Conservation (phyloP, 2,888 invertebrate species). For the Apantesis nais region DNA sequence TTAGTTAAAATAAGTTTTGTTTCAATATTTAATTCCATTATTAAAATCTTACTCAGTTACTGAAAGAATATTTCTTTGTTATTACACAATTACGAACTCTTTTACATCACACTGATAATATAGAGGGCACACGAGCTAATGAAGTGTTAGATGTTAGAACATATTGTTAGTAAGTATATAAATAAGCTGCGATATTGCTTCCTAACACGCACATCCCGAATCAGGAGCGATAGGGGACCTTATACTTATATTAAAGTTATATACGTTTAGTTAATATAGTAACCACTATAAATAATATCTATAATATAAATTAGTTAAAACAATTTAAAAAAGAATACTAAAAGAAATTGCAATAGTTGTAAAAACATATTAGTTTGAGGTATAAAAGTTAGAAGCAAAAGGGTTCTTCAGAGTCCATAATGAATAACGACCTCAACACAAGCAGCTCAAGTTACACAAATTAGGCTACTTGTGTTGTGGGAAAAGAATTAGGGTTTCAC, state of each 20-base stretch:
- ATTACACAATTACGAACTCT: slow-evolving; percentile 11
- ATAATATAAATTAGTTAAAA: background rate
- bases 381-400: background rate
- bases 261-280: background rate
- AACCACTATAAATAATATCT: background rate
- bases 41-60: background rate
- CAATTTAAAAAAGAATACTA: background rate
- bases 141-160: slow-evolving; percentile 44
- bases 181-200: slow-evolving; percentile 46
- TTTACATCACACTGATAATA: slow-evolving; percentile 50
- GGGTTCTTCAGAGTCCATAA: background rate
- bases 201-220: slow-evolving; percentile 50
- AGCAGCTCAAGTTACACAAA: background rate
- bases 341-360: background rate
- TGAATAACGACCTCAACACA: background rate
- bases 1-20: too few species aligned
- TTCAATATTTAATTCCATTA: background rate
- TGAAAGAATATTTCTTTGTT: background rate
- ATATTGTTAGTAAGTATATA: slow-evolving; percentile 37
- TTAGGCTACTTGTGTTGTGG: background rate
- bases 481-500: background rate
- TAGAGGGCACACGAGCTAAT: slow-evolving; percentile 51
- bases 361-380: background rate
- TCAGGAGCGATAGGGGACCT: slow-evolving; percentile 24
- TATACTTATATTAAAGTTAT: background rate